Evolutionary conservation across 2,888 invertebrate species (phyloP).

Genomic region (Cheilosia urbana): DNA sequence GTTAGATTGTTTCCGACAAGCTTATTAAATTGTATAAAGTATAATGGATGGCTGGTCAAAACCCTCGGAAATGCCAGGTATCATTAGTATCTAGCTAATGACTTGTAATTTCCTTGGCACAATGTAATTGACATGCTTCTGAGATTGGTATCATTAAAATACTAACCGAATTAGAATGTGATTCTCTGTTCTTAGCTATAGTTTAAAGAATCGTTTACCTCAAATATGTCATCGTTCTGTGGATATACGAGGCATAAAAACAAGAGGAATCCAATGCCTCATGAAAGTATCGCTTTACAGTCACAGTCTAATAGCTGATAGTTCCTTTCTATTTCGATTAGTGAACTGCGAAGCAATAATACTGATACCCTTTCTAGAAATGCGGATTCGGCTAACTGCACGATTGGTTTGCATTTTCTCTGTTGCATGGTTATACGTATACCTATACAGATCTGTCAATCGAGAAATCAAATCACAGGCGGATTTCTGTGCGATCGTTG

Average conservation of each 20-base stretch:
- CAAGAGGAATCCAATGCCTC: constrained; percentile 40
- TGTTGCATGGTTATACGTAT: neutral
- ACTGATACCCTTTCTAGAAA: constrained; percentile 51
- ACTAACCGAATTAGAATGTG: neutral
- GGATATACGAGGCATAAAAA: constrained; percentile 27
- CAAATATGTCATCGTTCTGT: neutral
- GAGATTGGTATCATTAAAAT: constrained; percentile 21
- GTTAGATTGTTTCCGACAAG: neutral
- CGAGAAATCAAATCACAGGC: constrained; percentile 54
- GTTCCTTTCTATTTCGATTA: constrained; percentile 62
- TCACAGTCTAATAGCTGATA: constrained; percentile 43
- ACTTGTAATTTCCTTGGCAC: constrained; percentile 15
- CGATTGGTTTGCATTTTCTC: constrained; percentile 72
- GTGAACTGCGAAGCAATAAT: neutral
- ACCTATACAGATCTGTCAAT: constrained; percentile 55
- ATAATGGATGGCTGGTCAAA: constrained; percentile 18
- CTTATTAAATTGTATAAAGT: constrained; percentile 24
- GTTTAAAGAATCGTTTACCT: neutral
- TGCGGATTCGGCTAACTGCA: constrained; percentile 61
- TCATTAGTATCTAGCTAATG: constrained; percentile 31
- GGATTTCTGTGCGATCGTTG: constrained; percentile 66
- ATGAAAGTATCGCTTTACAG: constrained; percentile 45
- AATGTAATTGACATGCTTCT: constrained; percentile 14
- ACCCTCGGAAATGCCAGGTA: neutral
- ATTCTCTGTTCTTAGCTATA: neutral